A percentile compares a stretch with the other conserved stretches of the same genome.
These are phyloP conservation scores for Sciurus carolinensis DNA, from an alignment of 2,797 vertebrate genomes.

Conservation along the genomic window DNA sequence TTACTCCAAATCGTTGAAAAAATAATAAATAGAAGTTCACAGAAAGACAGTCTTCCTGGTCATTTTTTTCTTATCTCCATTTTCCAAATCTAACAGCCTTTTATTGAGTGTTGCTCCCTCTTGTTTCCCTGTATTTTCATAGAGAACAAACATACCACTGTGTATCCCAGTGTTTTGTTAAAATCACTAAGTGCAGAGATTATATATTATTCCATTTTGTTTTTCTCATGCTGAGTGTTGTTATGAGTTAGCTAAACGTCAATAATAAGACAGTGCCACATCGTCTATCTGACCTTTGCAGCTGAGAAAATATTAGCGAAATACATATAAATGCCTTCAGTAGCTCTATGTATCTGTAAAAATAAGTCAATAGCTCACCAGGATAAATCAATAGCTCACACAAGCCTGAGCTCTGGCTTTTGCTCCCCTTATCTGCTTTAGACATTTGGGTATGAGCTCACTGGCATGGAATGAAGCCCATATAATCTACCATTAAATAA, in stretches of 20 bases:
- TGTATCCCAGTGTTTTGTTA: constrained; percentile 2
- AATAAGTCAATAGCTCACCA: background rate
- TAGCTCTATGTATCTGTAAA: background rate
- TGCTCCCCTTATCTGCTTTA: constrained; percentile 68
- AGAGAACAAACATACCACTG: constrained; percentile 30
- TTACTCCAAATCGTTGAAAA: constrained; percentile 11
- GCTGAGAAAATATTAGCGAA: constrained; percentile 6
- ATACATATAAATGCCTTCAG: background rate
- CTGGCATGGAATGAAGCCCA: constrained; percentile 61
- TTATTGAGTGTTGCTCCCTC: constrained; percentile 28
- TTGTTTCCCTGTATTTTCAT: constrained; percentile 31
- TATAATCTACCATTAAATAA: constrained; percentile 77
- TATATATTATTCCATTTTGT: constrained; percentile 6
- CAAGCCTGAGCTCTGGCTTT: constrained; percentile 46
- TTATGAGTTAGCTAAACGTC: background rate
- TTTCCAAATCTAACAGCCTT: constrained; percentile 46
- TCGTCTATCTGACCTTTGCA: background rate
- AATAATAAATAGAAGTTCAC: background rate
- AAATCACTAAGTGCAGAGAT: background rate
- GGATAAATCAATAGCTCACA: constrained; percentile 12
- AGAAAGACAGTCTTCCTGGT: background rate
- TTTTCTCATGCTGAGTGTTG: background rate
- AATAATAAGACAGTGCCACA: background rate
- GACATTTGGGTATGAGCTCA: constrained; percentile 70
- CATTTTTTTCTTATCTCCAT: background rate